Evolutionary conservation across 2,888 invertebrate genomes (phyloP).

Genomic region (Acholoe squamosa): DNA sequence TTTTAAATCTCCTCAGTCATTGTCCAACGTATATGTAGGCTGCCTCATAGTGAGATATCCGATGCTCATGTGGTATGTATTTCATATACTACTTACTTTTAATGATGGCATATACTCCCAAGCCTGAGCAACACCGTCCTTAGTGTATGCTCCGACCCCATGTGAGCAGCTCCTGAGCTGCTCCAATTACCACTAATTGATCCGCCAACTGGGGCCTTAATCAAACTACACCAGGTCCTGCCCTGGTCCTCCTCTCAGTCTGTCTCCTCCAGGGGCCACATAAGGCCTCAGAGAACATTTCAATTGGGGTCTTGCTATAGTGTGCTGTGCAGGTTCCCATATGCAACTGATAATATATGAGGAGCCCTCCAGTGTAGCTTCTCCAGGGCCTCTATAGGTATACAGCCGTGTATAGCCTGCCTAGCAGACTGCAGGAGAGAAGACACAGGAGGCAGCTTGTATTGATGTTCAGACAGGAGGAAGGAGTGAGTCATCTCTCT

Average conservation of each 20-base stretch:
- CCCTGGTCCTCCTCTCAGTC: not conserved
- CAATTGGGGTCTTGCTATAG: not conserved
- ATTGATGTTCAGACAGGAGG: conserved; percentile 6
- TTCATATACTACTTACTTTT: too few species aligned
- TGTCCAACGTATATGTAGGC: too few species aligned
- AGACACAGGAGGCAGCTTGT: not conserved
- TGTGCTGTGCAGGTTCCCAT: not conserved
- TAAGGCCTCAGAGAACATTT: not conserved
- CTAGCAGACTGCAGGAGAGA: not conserved
- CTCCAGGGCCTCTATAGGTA: not conserved
- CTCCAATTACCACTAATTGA: not conserved
- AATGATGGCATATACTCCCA: too few species aligned
- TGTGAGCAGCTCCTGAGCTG: not conserved
- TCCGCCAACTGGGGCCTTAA: not conserved
- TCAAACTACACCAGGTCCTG: not conserved
- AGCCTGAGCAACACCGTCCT: too few species aligned
- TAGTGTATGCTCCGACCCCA: too few species aligned
- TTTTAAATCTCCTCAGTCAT: too few species aligned
- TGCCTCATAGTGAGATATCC: too few species aligned
- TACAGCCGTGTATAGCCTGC: not conserved
- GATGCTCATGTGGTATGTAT: too few species aligned
- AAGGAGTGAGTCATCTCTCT: conserved; percentile 1
- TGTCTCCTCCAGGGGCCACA: not conserved
- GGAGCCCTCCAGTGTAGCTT: too few species aligned
- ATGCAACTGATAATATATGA: not conserved